A percentile compares a stretch with the other conserved stretches of the same genome.
Evolutionary conservation across 2,888 invertebrate species (phyloP).

Genomic region (Tenthredo scrophulariae): DNA sequence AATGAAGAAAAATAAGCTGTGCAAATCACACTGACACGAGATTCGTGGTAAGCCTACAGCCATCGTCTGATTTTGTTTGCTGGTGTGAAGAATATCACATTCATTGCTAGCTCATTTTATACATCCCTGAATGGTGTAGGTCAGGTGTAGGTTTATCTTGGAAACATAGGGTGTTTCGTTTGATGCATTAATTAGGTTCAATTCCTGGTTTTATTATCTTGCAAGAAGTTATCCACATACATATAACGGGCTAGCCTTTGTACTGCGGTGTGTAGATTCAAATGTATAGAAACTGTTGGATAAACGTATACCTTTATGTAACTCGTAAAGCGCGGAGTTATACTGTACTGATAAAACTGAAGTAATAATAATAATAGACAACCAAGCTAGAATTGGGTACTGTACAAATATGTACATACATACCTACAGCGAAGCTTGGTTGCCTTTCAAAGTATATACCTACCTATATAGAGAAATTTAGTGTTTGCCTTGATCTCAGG

Average conservation of each 20-base stretch:
- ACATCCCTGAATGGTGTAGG: background rate
- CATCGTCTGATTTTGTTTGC: background rate
- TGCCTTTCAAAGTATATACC: background rate
- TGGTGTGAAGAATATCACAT: background rate
- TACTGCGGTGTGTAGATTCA: background rate
- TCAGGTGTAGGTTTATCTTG: background rate
- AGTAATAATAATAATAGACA: slow-evolving; percentile 8
- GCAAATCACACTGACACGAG: background rate
- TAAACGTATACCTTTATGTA: background rate
- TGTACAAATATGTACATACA: slow-evolving; percentile 15
- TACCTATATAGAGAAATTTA: slow-evolving; percentile 18
- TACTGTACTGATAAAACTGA: slow-evolving; percentile 36
- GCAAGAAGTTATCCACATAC: background rate
- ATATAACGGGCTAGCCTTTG: background rate
- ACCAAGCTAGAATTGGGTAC: slow-evolving; percentile 13
- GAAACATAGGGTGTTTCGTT: background rate
- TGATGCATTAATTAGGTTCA: background rate
- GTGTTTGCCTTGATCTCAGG: slow-evolving; percentile 51
- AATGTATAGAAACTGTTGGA: background rate
- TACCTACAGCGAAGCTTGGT: background rate
- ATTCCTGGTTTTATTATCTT: background rate
- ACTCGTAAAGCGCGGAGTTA: slow-evolving; percentile 35
- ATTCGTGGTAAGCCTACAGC: background rate
- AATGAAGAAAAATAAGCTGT: background rate
- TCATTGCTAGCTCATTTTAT: background rate